Conservation (phyloP, 2,797 vertebrate genomes). For the Spizella passerina region DNA sequence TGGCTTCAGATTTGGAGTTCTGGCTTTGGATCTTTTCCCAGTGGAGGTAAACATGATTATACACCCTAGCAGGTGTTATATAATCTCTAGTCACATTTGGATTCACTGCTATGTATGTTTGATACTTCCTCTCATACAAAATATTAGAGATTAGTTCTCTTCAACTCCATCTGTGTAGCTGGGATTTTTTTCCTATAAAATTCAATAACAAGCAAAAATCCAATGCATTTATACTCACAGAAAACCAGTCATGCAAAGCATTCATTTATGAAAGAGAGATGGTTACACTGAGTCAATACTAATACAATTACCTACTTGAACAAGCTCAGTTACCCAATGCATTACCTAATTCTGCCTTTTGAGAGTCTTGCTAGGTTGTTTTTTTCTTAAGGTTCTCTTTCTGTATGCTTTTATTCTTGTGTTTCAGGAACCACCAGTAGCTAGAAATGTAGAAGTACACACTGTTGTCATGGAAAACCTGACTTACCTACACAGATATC, state of each 20-base stretch:
- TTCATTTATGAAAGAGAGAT: slow-evolving; percentile 17
- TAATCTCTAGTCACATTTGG: neutral
- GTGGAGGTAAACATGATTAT: neutral
- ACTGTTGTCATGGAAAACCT: slow-evolving; percentile 71
- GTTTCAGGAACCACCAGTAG: slow-evolving; percentile 32
- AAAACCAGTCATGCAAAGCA: slow-evolving; percentile 35
- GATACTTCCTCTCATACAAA: neutral
- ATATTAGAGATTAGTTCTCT: slow-evolving; percentile 2
- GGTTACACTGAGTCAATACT: slow-evolving; percentile 35
- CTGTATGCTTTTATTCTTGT: neutral
- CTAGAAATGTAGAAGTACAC: slow-evolving; percentile 27
- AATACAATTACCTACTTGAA: slow-evolving; percentile 52
- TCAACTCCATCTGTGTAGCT: neutral
- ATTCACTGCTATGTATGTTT: neutral
- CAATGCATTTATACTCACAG: slow-evolving; percentile 7
- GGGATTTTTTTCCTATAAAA: neutral
- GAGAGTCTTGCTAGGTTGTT: neutral
- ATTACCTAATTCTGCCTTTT: neutral
- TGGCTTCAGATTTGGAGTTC: neutral
- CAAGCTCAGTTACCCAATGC: slow-evolving; percentile 3
- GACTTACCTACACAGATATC: slow-evolving; percentile 19
- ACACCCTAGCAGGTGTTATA: neutral
- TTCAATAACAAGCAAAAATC: slow-evolving; percentile 4
- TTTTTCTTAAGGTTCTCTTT: slow-evolving; percentile 4
- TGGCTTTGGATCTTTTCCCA: neutral